A percentile compares a stretch with the other conserved stretches of the same genome.
phyloP scores from a whole-genome alignment of 1,140 invertebrate species.

The Drosophila jambulina region DNA sequence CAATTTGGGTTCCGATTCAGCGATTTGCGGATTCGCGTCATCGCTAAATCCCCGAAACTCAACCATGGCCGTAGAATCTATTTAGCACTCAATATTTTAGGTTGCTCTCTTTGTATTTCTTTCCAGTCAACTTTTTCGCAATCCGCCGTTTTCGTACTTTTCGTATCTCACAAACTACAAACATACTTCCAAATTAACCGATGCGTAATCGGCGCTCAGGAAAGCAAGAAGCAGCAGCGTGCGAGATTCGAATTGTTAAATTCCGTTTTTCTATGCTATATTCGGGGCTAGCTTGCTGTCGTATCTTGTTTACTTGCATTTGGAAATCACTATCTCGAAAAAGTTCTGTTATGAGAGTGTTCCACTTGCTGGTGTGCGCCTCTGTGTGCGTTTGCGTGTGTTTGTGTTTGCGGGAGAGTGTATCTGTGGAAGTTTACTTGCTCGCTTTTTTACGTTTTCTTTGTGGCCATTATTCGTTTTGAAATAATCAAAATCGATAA shows the following conservation, averaged over 20 bases:
- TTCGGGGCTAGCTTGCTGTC: conserved; percentile 12
- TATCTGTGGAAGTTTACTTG: conserved; percentile 28
- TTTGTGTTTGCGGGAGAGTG: conserved; percentile 27
- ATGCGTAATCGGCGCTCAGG: conserved; percentile 31
- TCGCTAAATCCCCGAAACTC: background rate
- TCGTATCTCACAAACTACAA: conserved; percentile 23
- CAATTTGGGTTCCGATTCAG: conserved; percentile 13
- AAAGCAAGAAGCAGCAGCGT: conserved; percentile 7
- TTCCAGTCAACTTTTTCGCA: background rate
- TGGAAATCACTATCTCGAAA: conserved; percentile 58
- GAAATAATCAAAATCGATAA: conserved; percentile 84
- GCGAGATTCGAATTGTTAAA: conserved; percentile 20
- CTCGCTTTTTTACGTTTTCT: conserved; percentile 66
- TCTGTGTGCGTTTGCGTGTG: background rate
- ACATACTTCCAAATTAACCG: conserved; percentile 14
- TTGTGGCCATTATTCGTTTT: conserved; percentile 74
- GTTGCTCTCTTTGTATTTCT: conserved; percentile 1
- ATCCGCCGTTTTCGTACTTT: conserved; percentile 7
- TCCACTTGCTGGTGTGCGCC: conserved; percentile 29
- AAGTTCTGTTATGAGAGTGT: conserved; percentile 54
- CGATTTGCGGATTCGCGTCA: background rate
- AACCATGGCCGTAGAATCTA: background rate
- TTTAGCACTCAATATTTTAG: conserved; percentile 16
- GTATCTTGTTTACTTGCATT: conserved; percentile 56
- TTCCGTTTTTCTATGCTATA: conserved; percentile 29